phyloP scores from a whole-genome alignment of 37 sponge, comb jelly and placozoan genomes.

The Corticium candelabrum region DNA sequence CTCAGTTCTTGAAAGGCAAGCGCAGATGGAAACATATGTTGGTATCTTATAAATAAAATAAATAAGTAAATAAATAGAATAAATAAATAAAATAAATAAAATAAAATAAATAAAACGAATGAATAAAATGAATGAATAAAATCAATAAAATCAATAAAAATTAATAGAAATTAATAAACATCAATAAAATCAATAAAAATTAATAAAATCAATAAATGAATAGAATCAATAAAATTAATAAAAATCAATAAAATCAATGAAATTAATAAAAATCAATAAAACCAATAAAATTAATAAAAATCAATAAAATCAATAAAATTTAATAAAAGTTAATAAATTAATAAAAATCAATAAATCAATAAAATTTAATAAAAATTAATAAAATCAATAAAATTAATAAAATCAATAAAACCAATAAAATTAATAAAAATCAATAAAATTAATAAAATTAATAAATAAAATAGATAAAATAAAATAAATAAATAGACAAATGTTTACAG shows the following conservation, averaged over 20 bases:
- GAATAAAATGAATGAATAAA: background rate
- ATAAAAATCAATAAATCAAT: too few species aligned
- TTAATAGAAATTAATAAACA: background rate
- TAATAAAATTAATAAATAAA: background rate
- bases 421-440: too few species aligned
- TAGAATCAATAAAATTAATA: too few species aligned
- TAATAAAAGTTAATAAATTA: too few species aligned
- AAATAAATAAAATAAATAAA: background rate
- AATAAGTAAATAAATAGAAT: background rate
- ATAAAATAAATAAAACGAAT: background rate
- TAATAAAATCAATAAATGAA: background rate
- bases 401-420: too few species aligned
- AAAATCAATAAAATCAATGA: too few species aligned
- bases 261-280: background rate
- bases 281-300: background rate
- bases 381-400: too few species aligned
- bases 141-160: background rate
- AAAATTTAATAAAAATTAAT: background rate
- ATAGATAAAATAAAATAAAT: background rate
- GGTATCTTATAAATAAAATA: too few species aligned
- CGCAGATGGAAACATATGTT: too few species aligned
- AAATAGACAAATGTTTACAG: too few species aligned
- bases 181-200: background rate
- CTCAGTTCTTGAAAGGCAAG: background rate
- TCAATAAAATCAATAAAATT: too few species aligned